Evolutionary conservation across 1,140 invertebrate species (phyloP).

Genomic region (Cyclina sinensis): DNA sequence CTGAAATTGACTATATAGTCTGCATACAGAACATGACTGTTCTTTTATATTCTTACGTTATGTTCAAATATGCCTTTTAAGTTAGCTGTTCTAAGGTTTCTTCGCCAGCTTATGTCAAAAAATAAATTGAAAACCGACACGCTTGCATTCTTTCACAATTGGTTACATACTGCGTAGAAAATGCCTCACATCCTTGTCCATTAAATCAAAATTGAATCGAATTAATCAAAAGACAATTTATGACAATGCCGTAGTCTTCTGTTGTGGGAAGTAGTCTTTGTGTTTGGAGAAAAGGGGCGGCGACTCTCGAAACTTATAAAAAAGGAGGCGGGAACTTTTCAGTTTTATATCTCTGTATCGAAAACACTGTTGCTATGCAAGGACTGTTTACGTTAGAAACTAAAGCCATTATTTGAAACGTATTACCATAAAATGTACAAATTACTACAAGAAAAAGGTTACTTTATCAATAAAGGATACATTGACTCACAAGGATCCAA

Average conservation of each 20-base stretch:
- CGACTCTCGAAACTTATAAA: neutral
- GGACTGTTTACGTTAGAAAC: neutral
- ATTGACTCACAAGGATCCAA: neutral
- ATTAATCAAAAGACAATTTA: no score
- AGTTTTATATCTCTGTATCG: neutral
- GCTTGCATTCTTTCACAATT: neutral
- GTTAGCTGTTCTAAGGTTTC: no score
- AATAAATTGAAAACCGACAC: neutral
- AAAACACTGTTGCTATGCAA: neutral
- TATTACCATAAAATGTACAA: neutral
- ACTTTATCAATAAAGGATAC: neutral
- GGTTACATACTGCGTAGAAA: neutral
- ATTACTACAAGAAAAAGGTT: neutral
- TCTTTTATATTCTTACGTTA: no score
- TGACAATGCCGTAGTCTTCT: no score
- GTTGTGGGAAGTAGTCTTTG: no score
- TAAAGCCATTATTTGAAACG: neutral
- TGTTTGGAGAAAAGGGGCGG: neutral
- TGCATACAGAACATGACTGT: no score
- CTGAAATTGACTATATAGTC: no score
- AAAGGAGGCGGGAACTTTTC: neutral
- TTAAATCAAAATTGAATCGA: constrained; percentile 9
- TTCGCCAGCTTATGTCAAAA: no score
- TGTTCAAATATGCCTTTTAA: no score
- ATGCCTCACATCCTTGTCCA: neutral